Base-by-base conservation (phyloP, 2,113 vertebrate genomes). In the Prunella fulvescens region DNA sequence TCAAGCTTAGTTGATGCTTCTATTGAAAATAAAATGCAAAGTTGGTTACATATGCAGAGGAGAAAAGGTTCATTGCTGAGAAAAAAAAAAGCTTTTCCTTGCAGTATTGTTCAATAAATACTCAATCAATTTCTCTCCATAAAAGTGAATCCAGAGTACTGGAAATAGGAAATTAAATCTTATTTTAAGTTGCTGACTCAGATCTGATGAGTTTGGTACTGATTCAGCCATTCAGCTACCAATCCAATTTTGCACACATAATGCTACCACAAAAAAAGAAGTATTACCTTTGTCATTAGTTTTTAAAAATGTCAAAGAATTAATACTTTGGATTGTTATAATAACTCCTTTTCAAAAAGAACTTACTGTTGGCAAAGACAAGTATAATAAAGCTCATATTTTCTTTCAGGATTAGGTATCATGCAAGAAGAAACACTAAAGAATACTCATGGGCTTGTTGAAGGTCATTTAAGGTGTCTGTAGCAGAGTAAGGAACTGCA, bases 1-100 rank as follows among this genome's bases (percentile, higher is more conserved):
- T 98, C 96, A 97, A 97, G 95, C 96, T 98, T 98, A 98, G 97
- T 98, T 94, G 95, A 98, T 98, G 93, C 92, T 94, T 96, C 80
- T 81, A 74, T 13, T 58, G 94, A 81, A 95, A 94, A 95, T 78
- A 86, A 92, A 94, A 94, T 78, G 66, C 88, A 91, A 95, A 87
- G 22, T 58, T 61, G 48, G 60, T 88, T 79, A 90, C 72, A 70
- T 51, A 44, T 58, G 91, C 40, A 72, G 23, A 81, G 18, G 86
- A 67, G 81, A 71, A 80, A 51, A 81, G 7, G 51, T 71, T 90
- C 73, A 64, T 92, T 74, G 42, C 57, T 81, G 71, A 62, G 70
- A 72, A 82, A 17, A 8, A 11, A 90, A 80, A 81, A 78, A 4
- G 2, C 9, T 81, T 44, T 40, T 42, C 57, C 39, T 86, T 81